These are phyloP conservation scores for Calonectris borealis DNA, from an alignment of 2,113 vertebrate genomes.

Conservation along the genomic window DNA sequence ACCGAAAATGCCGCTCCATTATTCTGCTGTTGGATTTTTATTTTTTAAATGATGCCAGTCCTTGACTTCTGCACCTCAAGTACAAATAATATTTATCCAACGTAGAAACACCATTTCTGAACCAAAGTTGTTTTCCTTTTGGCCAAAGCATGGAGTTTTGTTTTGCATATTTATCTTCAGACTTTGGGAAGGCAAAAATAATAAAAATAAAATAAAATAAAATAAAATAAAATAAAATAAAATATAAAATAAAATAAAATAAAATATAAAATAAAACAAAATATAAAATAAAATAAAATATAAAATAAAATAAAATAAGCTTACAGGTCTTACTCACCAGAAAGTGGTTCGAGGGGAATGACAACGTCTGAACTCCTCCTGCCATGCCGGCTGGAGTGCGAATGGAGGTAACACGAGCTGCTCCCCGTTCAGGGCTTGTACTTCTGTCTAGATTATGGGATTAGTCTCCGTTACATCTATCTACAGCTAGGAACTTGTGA, in stretches of 20 bases:
- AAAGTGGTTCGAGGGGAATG: not conserved
- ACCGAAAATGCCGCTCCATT: not conserved
- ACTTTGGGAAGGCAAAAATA: not conserved
- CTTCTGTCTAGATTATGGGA: constrained; percentile 41
- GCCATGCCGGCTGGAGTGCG: not conserved
- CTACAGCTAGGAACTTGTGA: constrained; percentile 48
- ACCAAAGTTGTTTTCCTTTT: not conserved
- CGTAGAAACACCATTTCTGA: not conserved
- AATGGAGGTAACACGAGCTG: constrained; percentile 23
- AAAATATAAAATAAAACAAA: not conserved
- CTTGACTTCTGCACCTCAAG: not conserved
- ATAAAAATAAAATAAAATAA: not conserved
- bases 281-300: not conserved
- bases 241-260: not conserved
- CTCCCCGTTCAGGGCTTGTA: constrained; percentile 16
- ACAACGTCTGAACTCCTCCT: not conserved
- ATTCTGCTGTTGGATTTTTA: not conserved
- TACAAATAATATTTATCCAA: constrained; percentile 69
- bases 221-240: not conserved
- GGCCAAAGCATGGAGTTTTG: not conserved
- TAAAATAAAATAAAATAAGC: not conserved
- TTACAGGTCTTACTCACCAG: not conserved
- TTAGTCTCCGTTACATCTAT: constrained; percentile 50
- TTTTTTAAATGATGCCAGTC: not conserved
- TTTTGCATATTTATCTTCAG: constrained; percentile 6